phyloP scores from a whole-genome alignment of 1,140 invertebrate genomes.

The Bombyx mandarina region DNA sequence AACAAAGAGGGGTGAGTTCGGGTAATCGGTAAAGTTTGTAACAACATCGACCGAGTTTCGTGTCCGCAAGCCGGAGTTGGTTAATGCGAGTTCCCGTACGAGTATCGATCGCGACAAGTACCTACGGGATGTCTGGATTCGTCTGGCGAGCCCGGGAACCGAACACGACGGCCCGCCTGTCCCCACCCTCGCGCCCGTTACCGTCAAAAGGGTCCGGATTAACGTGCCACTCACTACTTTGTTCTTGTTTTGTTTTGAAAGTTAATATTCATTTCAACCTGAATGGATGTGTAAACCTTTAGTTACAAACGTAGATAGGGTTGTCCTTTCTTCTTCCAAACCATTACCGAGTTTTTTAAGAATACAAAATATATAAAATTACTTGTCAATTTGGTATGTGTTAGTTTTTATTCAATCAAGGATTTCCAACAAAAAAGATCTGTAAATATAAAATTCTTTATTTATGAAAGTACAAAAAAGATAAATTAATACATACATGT shows the following conservation, averaged over 20 bases:
- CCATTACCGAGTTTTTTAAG: too few relatives aligned
- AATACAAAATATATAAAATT: too few relatives aligned
- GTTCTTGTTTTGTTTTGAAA: conserved; percentile 67
- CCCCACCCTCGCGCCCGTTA: conserved; percentile 20
- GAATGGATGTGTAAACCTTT: conserved; percentile 9
- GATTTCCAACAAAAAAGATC: too few relatives aligned
- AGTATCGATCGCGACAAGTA: conserved; percentile 62
- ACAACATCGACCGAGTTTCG: conserved; percentile 62
- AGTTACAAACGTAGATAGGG: too few relatives aligned
- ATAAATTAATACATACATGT: too few relatives aligned
- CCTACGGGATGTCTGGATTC: conserved; percentile 53
- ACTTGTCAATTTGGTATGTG: too few relatives aligned
- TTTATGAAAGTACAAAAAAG: too few relatives aligned
- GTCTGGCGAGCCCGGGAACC: conserved; percentile 53
- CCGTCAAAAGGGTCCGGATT: conserved; percentile 41
- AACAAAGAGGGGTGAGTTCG: conserved; percentile 32
- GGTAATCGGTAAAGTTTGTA: conserved; percentile 64
- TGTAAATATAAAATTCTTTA: too few relatives aligned
- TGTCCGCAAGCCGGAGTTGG: conserved; percentile 42
- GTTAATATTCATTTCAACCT: conserved; percentile 64
- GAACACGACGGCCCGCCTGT: conserved; percentile 21
- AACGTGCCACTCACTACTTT: conserved; percentile 59
- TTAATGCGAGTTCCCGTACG: conserved; percentile 62
- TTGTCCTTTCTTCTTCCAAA: too few relatives aligned
- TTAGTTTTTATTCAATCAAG: too few relatives aligned